Base-by-base conservation (phyloP, 1,140 invertebrate species). In the Drosophila navojoa region DNA sequence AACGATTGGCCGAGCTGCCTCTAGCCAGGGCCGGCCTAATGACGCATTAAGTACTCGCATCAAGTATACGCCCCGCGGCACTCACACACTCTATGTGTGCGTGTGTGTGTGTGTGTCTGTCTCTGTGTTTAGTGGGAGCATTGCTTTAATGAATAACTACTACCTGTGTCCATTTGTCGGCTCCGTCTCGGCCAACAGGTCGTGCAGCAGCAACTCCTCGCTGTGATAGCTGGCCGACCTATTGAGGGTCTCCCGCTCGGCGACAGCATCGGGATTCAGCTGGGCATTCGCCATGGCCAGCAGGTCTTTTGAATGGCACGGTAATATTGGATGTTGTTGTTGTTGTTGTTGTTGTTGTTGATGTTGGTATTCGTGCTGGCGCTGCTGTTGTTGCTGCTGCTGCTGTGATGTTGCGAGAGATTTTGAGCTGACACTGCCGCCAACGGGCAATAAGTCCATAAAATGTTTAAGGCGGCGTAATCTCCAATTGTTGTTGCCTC, bases 131-230 rank as follows among this genome's bases (percentile, higher is more conserved):
- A 32, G 32, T 71, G n/a, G 22, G 44, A 32, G 38, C 53, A 52
- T 29, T 13, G 50, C 22, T 63, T 5, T 53, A 27, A 27, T 45
- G 49, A 57, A 45, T 53, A 16, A 45, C 50, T 61, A 78, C 67
- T 86, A 86, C 82, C 82, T 86, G 71, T 44, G 19, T 70, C 66
- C 71, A 64, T 58, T 16, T 35, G 13, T 15, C 16, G 42, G 44
- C 45, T 67, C 62, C 60, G 47, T n/a, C 19, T 71, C 40, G 32
- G 57, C 22, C 32, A 72, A n/a, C 53, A 84, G 62, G 71, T 80
- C 70, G 25, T 89, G 53, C 53, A 90, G 25, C 11, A 90, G 66
- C 62, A 84, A 7, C 68, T 84, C 85, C 74, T 84, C 74, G 45
- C 84, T 90, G 2, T 77, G 74, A 22, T 77, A 89, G 54, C 77